Base-by-base conservation (phyloP, 2,797 vertebrate genomes). In the Iguana delicatissima region DNA sequence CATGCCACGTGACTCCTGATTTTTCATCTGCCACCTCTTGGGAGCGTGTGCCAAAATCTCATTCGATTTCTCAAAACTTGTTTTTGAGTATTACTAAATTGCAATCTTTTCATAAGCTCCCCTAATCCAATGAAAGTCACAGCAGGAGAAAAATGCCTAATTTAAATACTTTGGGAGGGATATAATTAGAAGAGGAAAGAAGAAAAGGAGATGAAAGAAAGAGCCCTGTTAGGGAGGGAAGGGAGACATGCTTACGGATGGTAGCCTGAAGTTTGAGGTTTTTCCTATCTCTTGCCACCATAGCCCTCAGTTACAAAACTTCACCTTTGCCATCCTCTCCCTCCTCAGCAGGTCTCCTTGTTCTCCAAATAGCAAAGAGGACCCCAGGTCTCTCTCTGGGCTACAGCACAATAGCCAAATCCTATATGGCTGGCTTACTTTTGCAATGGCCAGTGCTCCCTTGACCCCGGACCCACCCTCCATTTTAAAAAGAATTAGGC, bases 101-200 rank as follows among this genome's bases (percentile, higher is more conserved):
- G 46, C 73, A 52, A 32, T 90, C 84, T 32, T 82, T 92, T 42
- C 79, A 77, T 73, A 90, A 86, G 38, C 38, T 50, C 62, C 50
- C 8, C 6, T 64, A 73, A 89, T 83, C 62, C 88, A 89, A 83
- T 77, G 84, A 52, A 80, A 38, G 13, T 83, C 84, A 77, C 84
- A 84, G 88, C 84, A 62, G 84, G 80, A 26, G 72, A 12, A 32
- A 79, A 10, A 76, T 35, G 62, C 79, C 76, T 38, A 13, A 77
- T 88, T 83, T 90, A 69, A 89, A 81, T 32, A 77, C 69, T 88
- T 77, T 82, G 86, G 83, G 81, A 46, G 42, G 86, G 85, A 85
- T 82, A 80, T 92, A 88, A 92, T 90, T 88, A 92, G 89, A 90
- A 62, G 80, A 90, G 42, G 77, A 84, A 59, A 32, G 59, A 73